phyloP scores from a whole-genome alignment of 1,140 invertebrate species.

The Apolygus lucorum region DNA sequence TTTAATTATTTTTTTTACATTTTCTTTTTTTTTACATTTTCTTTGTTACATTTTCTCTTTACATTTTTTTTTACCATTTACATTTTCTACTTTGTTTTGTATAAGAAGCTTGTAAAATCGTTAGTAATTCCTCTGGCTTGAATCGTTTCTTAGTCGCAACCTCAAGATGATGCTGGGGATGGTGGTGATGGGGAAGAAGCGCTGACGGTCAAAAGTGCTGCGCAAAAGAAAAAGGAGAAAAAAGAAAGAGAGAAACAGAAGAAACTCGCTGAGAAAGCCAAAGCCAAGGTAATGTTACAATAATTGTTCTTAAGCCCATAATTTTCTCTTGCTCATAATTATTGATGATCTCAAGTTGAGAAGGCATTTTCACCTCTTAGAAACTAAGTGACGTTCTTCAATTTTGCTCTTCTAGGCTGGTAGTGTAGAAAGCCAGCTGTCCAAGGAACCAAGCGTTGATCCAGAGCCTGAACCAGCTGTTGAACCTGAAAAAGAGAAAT shows the following conservation, averaged over 20 bases:
- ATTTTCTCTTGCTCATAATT: no score
- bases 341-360: no score
- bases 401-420: no score
- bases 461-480: neutral
- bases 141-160: neutral
- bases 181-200: slow-evolving; percentile 48
- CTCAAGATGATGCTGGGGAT: slow-evolving; percentile 44
- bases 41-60: neutral
- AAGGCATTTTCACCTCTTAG: no score
- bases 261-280: slow-evolving; percentile 35
- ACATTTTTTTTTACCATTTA: no score
- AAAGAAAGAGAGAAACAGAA: slow-evolving; percentile 75
- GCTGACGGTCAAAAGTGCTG: slow-evolving; percentile 65
- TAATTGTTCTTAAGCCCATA: neutral
- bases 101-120: neutral
- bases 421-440: neutral
- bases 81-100: neutral
- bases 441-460: slow-evolving; percentile 23
- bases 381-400: no score
- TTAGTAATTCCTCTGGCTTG: no score
- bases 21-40: neutral
- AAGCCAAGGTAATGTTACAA: slow-evolving; percentile 22
- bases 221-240: slow-evolving; percentile 79
- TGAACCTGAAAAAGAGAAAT: slow-evolving; percentile 21
- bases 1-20: neutral